These are phyloP conservation scores for Harlomillsia oculata DNA, from an alignment of 1,140 invertebrate genomes.

Conservation along the genomic window DNA sequence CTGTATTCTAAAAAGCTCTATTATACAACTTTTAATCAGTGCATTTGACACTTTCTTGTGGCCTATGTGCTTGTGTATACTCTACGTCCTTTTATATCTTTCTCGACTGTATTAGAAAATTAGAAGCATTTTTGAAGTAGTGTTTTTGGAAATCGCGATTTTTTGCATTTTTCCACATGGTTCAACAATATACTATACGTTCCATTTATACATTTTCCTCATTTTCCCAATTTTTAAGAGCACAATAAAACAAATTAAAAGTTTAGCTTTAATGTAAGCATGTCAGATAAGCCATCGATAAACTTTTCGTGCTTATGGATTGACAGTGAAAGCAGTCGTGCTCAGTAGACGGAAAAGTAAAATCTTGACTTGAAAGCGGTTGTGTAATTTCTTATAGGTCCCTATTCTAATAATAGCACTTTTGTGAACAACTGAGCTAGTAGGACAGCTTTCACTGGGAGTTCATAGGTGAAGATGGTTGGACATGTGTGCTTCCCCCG, in stretches of 20 bases:
- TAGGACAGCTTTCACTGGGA: too few species aligned
- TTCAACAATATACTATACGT: not conserved
- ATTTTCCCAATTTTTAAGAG: not conserved
- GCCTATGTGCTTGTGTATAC: not conserved
- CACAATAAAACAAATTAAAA: not conserved
- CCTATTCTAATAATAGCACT: too few species aligned
- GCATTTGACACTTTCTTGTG: slow-evolving; percentile 4
- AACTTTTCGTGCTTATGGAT: too few species aligned
- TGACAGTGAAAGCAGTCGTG: too few species aligned
- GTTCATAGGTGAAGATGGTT: not conserved
- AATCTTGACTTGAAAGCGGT: too few species aligned
- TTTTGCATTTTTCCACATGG: slow-evolving; percentile 19
- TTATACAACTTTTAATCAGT: too few species aligned
- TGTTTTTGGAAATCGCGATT: slow-evolving; percentile 5
- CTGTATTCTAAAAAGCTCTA: too few species aligned
- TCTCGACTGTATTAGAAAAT: slow-evolving; percentile 1
- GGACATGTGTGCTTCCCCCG: not conserved
- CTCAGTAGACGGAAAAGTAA: too few species aligned
- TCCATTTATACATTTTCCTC: not conserved
- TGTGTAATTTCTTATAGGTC: too few species aligned
- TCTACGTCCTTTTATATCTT: not conserved
- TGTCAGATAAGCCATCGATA: too few species aligned
- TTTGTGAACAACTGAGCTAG: too few species aligned
- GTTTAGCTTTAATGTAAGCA: too few species aligned
- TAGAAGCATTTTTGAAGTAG: slow-evolving; percentile 6